Base-by-base conservation (phyloP, 2,888 invertebrate genomes). In the Machimus rusticus region DNA sequence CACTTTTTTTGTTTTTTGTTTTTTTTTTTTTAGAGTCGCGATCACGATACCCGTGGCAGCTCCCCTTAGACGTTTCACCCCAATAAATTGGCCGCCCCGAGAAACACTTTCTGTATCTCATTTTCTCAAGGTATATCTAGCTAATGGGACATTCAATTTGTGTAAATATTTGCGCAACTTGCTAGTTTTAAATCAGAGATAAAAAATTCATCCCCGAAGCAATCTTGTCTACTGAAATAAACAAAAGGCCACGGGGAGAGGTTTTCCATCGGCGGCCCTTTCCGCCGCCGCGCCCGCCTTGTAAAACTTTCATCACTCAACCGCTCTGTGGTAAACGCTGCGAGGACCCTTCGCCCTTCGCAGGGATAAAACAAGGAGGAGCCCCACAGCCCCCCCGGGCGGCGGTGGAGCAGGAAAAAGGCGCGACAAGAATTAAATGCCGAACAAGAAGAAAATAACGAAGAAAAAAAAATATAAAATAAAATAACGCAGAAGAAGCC, bases 301-400 rank as follows among this genome's bases (percentile, higher is more conserved):
- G 88, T 88, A 87, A 88, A 88, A 88, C 87, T 88, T 88, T 88
- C 88, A 88, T 88, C 88, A 88, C 87, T 87, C 87, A 87, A 55
- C 57, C 57, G 76, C 51, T 86, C 31, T 86, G 76, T 74, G 85
- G 74, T 74, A 85, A 85, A 74, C 31, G 85, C 37, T 85, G 46
- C 85, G 46, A 85, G 57, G 85, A 77, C 82, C 81, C 51, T 66
- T 39, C 37, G 16, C 51, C 77, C 51, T 57, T 31, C 6, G 55
- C 55, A 14, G 14, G 19, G 66, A 81, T 39, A 76, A 74, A 46
- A 74, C 28, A 66, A 78, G 78, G 16, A 86, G 77, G 31, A 57
- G 55, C 28, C 19, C 66, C 66, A 28, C 12, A 23, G 66, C 1
- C 3, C 23, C 66, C 66, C 9, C 23, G 23, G 66, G 66, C 66